A percentile compares a stretch with the other conserved stretches of the same genome.
phyloP scores from a whole-genome alignment of 2,113 vertebrate genomes.

The Lophotis ruficrista region DNA sequence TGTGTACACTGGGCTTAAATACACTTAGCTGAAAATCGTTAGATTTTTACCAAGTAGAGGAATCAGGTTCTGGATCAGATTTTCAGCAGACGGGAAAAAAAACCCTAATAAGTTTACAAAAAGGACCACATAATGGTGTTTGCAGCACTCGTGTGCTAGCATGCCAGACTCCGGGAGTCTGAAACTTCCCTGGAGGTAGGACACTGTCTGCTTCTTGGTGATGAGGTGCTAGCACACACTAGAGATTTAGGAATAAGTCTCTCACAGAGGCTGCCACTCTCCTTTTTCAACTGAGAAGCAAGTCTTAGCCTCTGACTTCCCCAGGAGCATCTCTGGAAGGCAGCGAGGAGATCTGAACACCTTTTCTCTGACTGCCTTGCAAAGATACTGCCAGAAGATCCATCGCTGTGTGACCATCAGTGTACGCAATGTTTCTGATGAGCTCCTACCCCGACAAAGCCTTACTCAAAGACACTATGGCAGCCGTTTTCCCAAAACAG shows the following conservation, averaged over 20 bases:
- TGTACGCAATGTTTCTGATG: not conserved
- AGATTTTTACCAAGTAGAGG: not conserved
- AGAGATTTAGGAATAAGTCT: not conserved
- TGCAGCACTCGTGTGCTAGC: not conserved
- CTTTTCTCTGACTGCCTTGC: not conserved
- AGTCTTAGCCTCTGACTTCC: not conserved
- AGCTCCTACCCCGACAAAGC: not conserved
- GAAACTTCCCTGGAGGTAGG: not conserved
- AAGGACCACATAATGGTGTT: not conserved
- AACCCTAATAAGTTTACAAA: rapidly evolving
- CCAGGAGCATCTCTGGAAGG: not conserved
- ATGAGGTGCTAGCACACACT: not conserved
- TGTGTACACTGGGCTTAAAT: not conserved
- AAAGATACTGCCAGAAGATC: not conserved
- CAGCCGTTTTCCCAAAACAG: not conserved
- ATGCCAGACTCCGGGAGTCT: not conserved
- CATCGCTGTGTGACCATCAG: not conserved
- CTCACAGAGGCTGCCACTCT: not conserved
- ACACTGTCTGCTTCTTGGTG: not conserved
- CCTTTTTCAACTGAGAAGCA: not conserved
- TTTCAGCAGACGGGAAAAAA: not conserved
- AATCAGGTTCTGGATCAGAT: not conserved
- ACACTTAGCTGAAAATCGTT: not conserved
- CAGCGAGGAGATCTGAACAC: not conserved
- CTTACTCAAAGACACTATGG: not conserved